Percentiles rank a stretch among this genome's conserved stretches.
Conservation (phyloP, 1,140 invertebrate genomes). For the Meloidogyne floridensis region DNA sequence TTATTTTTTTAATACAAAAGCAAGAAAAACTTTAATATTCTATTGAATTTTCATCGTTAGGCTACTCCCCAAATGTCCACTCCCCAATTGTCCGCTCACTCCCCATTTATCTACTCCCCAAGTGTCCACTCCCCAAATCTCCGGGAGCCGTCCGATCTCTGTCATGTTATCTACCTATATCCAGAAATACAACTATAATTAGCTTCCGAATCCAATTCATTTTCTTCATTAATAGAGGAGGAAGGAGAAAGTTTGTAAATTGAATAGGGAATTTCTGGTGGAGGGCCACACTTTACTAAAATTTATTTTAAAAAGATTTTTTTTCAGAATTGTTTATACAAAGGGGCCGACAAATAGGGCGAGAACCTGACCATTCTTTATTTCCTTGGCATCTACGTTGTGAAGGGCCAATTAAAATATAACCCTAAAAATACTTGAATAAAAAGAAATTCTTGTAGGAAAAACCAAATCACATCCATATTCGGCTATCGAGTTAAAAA, state of each 20-base stretch:
- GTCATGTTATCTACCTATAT: conserved; percentile 68
- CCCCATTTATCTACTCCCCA: too few relatives aligned
- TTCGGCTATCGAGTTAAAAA: conserved; percentile 67
- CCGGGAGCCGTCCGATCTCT: too few relatives aligned
- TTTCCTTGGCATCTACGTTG: conserved; percentile 68
- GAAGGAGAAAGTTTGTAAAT: conserved; percentile 77
- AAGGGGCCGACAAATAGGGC: conserved; percentile 64
- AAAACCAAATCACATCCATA: conserved; percentile 66
- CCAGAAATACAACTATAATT: conserved; percentile 88
- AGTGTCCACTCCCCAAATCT: too few relatives aligned
- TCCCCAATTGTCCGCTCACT: too few relatives aligned
- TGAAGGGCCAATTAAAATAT: conserved; percentile 66
- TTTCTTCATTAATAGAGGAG: conserved; percentile 47
- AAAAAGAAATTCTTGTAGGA: not conserved
- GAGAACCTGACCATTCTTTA: conserved; percentile 67
- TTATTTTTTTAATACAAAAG: too few relatives aligned
- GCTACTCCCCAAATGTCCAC: too few relatives aligned
- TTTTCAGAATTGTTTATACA: conserved; percentile 41
- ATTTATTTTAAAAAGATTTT: not conserved
- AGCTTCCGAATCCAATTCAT: conserved; percentile 72
- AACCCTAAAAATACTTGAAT: conserved; percentile 63
- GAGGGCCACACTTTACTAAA: conserved; percentile 81
- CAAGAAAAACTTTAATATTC: too few relatives aligned
- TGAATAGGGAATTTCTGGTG: conserved; percentile 83
- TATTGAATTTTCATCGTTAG: too few relatives aligned